These are phyloP conservation scores for Xylocampa areola DNA, from an alignment of 2,888 invertebrate species.

Conservation along the genomic window DNA sequence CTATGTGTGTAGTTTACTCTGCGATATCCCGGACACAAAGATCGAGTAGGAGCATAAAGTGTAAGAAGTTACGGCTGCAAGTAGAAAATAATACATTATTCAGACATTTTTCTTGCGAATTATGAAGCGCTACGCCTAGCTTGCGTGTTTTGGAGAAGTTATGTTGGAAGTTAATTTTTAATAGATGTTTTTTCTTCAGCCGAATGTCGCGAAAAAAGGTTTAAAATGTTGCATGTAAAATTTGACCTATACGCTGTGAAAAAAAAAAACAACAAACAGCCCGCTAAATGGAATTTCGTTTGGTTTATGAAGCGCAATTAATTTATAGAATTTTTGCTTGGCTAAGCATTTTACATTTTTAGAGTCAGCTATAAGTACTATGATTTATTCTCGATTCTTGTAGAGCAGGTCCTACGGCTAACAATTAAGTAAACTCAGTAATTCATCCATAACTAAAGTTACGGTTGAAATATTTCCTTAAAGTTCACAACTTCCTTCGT, in stretches of 20 bases:
- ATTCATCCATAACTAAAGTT: conserved; percentile 73
- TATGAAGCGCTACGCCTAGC: conserved; percentile 74
- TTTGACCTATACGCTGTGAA: conserved; percentile 57
- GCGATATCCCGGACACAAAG: conserved; percentile 62
- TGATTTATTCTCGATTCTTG: conserved; percentile 25
- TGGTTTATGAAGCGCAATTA: conserved; percentile 36
- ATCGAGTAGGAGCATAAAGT: conserved; percentile 67
- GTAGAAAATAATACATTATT: conserved; percentile 79
- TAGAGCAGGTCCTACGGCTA: conserved; percentile 25
- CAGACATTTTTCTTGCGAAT: conserved; percentile 81
- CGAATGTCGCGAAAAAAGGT: conserved; percentile 55
- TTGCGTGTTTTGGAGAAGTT: conserved; percentile 80
- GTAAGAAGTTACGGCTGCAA: conserved; percentile 70
- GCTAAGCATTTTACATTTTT: conserved; percentile 21
- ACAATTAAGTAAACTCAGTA: conserved; percentile 73
- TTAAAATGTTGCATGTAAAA: conserved; percentile 60
- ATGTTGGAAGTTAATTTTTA: conserved; percentile 64
- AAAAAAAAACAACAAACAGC: conserved; percentile 40
- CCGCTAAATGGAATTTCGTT: conserved; percentile 29
- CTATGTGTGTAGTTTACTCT: conserved; percentile 42
- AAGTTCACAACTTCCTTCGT: conserved; percentile 78
- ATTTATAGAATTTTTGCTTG: conserved; percentile 30
- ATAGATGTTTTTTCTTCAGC: conserved; percentile 56
- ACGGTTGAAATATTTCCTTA: conserved; percentile 75
- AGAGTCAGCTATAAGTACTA: conserved; percentile 14